Evolutionary conservation across 2,888 invertebrate genomes (phyloP), one percentile per base, ranked within the genome.

Genomic region (Pandemis heparana): DNA sequence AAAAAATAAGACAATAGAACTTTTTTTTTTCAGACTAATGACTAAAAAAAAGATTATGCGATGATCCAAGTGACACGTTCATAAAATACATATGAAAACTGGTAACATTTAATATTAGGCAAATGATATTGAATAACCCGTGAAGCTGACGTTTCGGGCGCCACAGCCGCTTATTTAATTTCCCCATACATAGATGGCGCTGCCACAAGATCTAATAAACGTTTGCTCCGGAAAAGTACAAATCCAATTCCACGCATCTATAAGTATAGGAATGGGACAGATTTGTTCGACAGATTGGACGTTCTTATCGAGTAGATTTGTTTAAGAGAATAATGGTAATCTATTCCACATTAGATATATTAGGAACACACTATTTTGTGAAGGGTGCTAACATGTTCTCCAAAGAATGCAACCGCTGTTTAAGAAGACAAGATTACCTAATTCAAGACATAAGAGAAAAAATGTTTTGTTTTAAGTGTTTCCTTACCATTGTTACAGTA

Each of bases 171-270:
- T 70, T 68, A 82, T 82, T 84, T 83, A 84, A 87, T 87, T 83
- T 85, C 85, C 83, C 75, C 75, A 80, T 81, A 80, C 80, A 84
- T 80, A 89, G 89, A 89, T 89, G 89, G 87, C 88, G 87, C 82
- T 85, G 80, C 75, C 74, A 77, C 56, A 32, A 78, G 79, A 89
- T 87, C 78, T 81, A 87, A 87, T 88, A 87, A 85, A 81, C 80
- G 73, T 78, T 65, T 75, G 77, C 73, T 71, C 63, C 75, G 77
- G 73, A 76, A 76, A 78, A 69, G 71, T 74, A 75, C 75, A 81
- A 83, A 88, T 84, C 77, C 78, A 85, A 88, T 87, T 85, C 83
- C 77, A 76, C 79, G 80, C 81, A 70, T 76, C 81, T 76, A 77
- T 79, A 83, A 85, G 84, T 81, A 78, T 72, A 71, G 72, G 74